A percentile compares a stretch with the other conserved stretches of the same genome.
Conservation (phyloP, 2,888 invertebrate species). For the Meiosimyza decipiens region DNA sequence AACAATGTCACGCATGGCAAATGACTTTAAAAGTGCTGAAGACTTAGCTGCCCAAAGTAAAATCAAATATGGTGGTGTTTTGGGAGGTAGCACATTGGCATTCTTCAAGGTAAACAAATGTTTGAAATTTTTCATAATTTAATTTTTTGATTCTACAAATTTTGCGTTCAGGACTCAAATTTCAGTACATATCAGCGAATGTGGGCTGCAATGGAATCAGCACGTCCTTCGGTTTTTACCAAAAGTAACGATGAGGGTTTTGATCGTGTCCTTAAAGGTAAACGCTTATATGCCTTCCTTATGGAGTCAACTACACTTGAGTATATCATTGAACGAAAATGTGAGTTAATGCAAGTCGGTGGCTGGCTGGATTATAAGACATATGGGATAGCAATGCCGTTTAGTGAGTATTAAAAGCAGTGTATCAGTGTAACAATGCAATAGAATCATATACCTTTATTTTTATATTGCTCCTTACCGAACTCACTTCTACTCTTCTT, state of each 20-base stretch:
- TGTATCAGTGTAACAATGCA: no score
- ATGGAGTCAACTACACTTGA: slow-evolving; percentile 97
- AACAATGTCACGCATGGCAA: slow-evolving; percentile 79
- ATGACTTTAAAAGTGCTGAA: slow-evolving; percentile 88
- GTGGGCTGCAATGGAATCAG: slow-evolving; percentile 91
- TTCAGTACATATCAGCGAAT: slow-evolving; percentile 90
- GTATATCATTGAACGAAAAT: slow-evolving; percentile 87
- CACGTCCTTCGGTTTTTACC: slow-evolving; percentile 85
- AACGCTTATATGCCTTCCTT: slow-evolving; percentile 88
- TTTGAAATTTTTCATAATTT: not conserved
- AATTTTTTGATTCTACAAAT: not conserved
- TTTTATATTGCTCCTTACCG: no score
- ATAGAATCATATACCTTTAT: no score
- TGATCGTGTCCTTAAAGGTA: slow-evolving; percentile 82
- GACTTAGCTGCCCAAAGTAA: slow-evolving; percentile 94
- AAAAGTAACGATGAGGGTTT: slow-evolving; percentile 87
- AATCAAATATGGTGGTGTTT: slow-evolving; percentile 95
- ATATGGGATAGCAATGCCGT: slow-evolving; percentile 93
- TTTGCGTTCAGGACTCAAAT: slow-evolving; percentile 78
- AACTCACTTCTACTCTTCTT: no score
- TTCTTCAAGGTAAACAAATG: slow-evolving; percentile 82
- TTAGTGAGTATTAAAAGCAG: slow-evolving; percentile 74
- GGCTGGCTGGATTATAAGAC: slow-evolving; percentile 89
- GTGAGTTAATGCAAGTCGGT: slow-evolving; percentile 86
- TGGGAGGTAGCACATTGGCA: slow-evolving; percentile 86